These are phyloP conservation scores for Poecilia gillii DNA, from an alignment of 2,797 vertebrate species.

Conservation along the genomic window DNA sequence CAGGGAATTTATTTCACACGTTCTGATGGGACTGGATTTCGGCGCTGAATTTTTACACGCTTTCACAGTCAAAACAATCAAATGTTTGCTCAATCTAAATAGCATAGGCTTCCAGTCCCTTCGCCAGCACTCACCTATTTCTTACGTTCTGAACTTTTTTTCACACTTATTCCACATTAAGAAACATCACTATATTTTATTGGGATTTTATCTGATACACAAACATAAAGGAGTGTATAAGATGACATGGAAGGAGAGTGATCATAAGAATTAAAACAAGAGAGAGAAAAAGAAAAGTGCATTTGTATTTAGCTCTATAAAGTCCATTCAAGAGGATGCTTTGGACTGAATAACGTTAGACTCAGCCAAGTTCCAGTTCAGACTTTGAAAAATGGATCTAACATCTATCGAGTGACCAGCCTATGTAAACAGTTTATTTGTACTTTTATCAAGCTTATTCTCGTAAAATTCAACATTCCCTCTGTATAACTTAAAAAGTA, in stretches of 20 bases:
- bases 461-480: not conserved
- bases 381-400: not conserved
- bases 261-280: not conserved
- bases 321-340: not conserved
- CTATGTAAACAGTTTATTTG: not conserved
- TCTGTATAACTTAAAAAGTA: not conserved
- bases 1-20: not conserved
- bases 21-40: not conserved
- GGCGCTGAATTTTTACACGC: not conserved
- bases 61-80: not conserved
- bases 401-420: not conserved
- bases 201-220: not conserved
- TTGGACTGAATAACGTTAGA: not conserved
- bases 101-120: not conserved
- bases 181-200: not conserved
- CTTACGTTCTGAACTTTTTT: not conserved
- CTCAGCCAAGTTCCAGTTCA: not conserved
- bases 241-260: not conserved
- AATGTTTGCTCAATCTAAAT: not conserved
- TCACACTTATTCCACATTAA: not conserved
- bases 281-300: not conserved
- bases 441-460: not conserved
- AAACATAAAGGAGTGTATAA: not conserved
- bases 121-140: not conserved
- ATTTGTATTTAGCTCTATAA: not conserved